These are phyloP conservation scores for Dendrophyllia cribrosa DNA, from an alignment of 64 coral and sea anemone species.

Conservation along the genomic window DNA sequence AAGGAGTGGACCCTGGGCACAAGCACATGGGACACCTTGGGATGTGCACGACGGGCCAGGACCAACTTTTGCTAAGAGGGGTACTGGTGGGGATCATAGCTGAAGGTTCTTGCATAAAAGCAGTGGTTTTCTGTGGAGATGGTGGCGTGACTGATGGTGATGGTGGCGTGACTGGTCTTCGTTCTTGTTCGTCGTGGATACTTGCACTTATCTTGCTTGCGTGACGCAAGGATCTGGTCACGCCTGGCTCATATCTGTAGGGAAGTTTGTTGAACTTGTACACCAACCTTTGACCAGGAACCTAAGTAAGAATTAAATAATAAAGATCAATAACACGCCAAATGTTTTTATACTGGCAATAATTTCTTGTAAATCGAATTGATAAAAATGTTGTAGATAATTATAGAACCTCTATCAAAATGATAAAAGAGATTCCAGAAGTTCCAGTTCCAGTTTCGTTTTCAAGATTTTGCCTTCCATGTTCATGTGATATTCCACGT, in stretches of 20 bases:
- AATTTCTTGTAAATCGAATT: neutral
- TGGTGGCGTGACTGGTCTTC: neutral
- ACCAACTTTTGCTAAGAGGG: neutral
- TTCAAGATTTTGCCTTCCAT: too few species aligned
- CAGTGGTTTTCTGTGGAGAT: neutral
- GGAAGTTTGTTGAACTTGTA: slow-evolving; percentile 98
- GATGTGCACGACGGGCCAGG: slow-evolving; percentile 5
- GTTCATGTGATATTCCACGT: too few species aligned
- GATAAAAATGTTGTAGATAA: too few species aligned
- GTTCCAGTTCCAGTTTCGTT: too few species aligned
- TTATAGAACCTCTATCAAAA: too few species aligned
- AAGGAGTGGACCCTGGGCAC: neutral
- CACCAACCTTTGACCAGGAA: slow-evolving; percentile 88
- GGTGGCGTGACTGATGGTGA: neutral
- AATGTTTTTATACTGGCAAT: neutral
- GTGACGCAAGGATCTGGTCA: neutral
- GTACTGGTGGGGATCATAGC: neutral
- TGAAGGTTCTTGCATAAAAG: neutral
- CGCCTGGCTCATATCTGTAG: slow-evolving; percentile 74
- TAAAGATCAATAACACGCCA: neutral
- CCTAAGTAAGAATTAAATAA: slow-evolving; percentile 39
- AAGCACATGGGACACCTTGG: neutral
- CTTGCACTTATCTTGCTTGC: neutral
- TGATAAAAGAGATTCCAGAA: too few species aligned
- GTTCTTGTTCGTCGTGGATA: neutral